Evolutionary conservation across 2,888 invertebrate genomes (phyloP), one percentile per base, ranked within the genome.

Genomic region (Sthenelais limicola): DNA sequence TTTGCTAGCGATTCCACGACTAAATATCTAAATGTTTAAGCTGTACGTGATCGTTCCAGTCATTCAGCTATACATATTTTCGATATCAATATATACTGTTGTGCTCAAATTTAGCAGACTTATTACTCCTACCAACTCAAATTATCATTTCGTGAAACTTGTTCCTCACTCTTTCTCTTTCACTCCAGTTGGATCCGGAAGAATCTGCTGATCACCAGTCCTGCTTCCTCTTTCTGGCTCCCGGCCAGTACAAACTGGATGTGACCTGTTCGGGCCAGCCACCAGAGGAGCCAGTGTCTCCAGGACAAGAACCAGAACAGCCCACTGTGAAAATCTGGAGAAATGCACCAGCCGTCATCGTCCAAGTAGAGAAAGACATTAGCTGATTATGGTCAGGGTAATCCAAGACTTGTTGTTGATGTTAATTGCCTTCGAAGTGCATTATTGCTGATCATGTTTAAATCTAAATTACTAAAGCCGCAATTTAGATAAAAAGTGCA

Each of bases 241-340:
- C 52, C 3, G 70, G 70, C 2, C 32, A 52, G 15, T 70, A 26
- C 54, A 54, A 38, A 26, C 15, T 70, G 18, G 56, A 70, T 30
- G 51, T 70, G 9, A 38, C 54, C 26, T 70, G 70, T 30, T 54
- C 70, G 30, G 70, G 70, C 7, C 62, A 26, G 38, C 62, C 62
- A 35, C 62, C 62, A 3, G 38, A 35, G 24, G 62, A 28, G 1
- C 7, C 38, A 9, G 18, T 18, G 12, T 12, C 7, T 9, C 35
- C 9, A 4, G 7, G 9, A 4, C 9, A 35, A 24, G 12, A 32
- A 2, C 21, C 24, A 3, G 62, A 35, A 24, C 35, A 62, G 62
- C n/a, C 62, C 5, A 62, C 62, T 15, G 62, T 62, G 35, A 35
- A 62, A 24, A 62, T 62, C 18, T 62, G 62, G 62, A 35, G 62